Conservation (phyloP, 92 coral and sea anemone genomes). For the Epizoanthus fatuus region DNA sequence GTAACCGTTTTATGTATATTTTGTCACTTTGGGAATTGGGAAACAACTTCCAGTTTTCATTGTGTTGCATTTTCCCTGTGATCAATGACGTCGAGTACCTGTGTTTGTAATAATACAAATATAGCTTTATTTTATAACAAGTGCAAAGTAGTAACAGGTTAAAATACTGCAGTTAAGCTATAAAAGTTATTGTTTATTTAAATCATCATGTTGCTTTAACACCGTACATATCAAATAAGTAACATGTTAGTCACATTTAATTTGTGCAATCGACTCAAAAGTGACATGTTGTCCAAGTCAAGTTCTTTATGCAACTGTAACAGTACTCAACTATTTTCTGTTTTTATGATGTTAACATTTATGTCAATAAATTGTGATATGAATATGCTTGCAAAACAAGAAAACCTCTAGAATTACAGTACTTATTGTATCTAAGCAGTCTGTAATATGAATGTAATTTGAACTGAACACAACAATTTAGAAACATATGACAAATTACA, state of each 20-base stretch:
- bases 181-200: background rate
- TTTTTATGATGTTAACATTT: background rate
- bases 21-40: background rate
- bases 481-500: conserved; percentile 5
- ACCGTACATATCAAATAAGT: background rate
- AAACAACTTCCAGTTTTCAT: too few species aligned
- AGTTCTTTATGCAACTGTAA: conserved; percentile 2
- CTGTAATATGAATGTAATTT: conserved; percentile 5
- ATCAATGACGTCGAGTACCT: too few species aligned
- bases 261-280: conserved; percentile 1
- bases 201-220: background rate
- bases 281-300: background rate
- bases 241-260: conserved; percentile 6
- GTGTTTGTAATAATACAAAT: conserved; percentile 1
- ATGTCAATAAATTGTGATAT: background rate
- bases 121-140: conserved; percentile 1
- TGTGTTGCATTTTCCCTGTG: too few species aligned
- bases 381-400: conserved; percentile 10
- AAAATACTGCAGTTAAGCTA: background rate
- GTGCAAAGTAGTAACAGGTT: conserved; percentile 11
- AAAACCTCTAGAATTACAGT: conserved; percentile 2
- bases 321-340: background rate
- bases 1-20: conserved; percentile 9
- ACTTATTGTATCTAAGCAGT: background rate
- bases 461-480: conserved; percentile 6